Evolutionary conservation across 2,888 invertebrate genomes (phyloP), one percentile per base, ranked within the genome.

Genomic region (Polydesmus complanatus): DNA sequence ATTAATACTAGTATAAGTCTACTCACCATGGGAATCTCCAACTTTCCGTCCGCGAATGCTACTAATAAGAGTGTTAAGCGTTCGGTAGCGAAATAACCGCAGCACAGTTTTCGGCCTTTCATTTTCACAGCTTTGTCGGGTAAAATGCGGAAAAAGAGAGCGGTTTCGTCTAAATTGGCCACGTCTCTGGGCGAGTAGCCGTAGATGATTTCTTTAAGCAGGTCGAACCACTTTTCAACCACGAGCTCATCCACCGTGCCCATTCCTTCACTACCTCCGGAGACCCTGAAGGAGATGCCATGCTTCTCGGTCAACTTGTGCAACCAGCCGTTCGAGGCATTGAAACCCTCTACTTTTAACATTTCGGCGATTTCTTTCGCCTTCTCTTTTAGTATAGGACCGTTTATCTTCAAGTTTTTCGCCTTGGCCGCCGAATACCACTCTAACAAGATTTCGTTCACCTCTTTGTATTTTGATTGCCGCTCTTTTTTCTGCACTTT

Each of bases 281-380:
- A n/a, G n/a, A n/a, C n/a, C n/a, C n/a, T n/a, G n/a, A n/a, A n/a
- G n/a, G n/a, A n/a, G n/a, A n/a, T n/a, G n/a, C n/a, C n/a, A n/a
- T n/a, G n/a, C n/a, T n/a, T n/a, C n/a, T n/a, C n/a, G n/a, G n/a
- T n/a, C n/a, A n/a, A n/a, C n/a, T n/a, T 56, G 5, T 21, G 25
- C 14, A 60, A 25, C 60, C 60, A 53, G 54, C 60, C 55, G 37
- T 59, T 59, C 21, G 22, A 21, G 8, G 57, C 48, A 18, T 57
- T 21, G 21, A 57, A 57, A 23, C 14, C 23, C n/a, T 3, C 27
- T 21, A 48, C 1, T 18, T 22, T 21, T 49, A 57, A 25, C 48
- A 11, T 49, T 49, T 22, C 11, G 11, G 57, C 48, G 11, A 57
- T 23, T 25, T 57, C 22, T 22, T 22, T 57, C 1, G 57, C 57